Percentiles rank a stretch among this genome's conserved stretches.
Evolutionary conservation across 2,888 invertebrate species (phyloP).

Genomic region (Heteropelma amictum): DNA sequence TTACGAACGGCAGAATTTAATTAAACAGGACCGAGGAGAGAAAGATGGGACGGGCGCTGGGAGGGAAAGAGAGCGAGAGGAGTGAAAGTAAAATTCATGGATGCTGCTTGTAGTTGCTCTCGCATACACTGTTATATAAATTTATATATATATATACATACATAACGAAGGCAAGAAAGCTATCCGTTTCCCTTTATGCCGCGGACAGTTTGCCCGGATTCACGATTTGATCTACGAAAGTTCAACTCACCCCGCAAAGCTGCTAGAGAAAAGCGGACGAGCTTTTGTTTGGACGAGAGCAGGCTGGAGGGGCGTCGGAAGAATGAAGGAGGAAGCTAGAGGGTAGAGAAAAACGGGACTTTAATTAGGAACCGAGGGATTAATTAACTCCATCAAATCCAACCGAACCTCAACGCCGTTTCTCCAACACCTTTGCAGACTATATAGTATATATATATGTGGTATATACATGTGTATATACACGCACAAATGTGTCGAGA

Average conservation of each 20-base stretch:
- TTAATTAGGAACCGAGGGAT: constrained; percentile 70
- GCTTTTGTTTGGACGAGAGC: constrained; percentile 45
- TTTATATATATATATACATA: constrained; percentile 8
- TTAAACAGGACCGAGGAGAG: constrained; percentile 69
- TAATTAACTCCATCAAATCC: constrained; percentile 73
- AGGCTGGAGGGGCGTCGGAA: constrained; percentile 2
- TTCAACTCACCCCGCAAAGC: constrained; percentile 61
- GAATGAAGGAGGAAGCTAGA: constrained; percentile 21
- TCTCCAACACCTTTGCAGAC: neutral
- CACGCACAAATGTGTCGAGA: constrained; percentile 27
- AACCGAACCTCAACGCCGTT: constrained; percentile 54
- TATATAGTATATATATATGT: neutral
- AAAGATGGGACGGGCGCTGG: constrained; percentile 17
- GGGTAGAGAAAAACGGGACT: constrained; percentile 64
- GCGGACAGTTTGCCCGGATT: constrained; percentile 68
- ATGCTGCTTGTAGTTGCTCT: constrained; percentile 33
- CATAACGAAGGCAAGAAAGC: neutral
- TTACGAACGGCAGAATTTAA: constrained; percentile 75
- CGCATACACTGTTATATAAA: neutral
- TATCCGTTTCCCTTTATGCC: constrained; percentile 35
- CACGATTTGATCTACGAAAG: constrained; percentile 72
- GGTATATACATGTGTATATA: neutral
- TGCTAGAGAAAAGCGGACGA: constrained; percentile 25
- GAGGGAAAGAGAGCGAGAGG: neutral
- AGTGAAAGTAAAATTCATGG: constrained; percentile 44